phyloP scores from a whole-genome alignment of 2,797 vertebrate species.

The Martes flavigula region DNA sequence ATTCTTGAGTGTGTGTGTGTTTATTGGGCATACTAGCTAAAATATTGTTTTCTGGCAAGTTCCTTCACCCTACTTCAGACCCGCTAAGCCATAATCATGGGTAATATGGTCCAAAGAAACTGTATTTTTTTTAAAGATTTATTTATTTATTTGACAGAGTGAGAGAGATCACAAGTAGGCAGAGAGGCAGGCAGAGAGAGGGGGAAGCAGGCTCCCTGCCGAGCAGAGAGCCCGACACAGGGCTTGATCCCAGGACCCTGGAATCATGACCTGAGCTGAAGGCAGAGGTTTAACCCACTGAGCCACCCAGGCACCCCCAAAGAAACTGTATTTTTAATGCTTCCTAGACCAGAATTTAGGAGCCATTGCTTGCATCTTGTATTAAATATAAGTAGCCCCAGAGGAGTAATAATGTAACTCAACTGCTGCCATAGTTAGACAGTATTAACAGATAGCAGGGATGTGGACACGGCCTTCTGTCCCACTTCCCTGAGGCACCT shows the following conservation, averaged over 20 bases:
- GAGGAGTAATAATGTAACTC: slow-evolving; percentile 20
- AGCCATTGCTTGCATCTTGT: not conserved
- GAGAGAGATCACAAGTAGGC: too few relatives aligned
- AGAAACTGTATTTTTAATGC: slow-evolving; percentile 24
- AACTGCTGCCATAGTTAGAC: not conserved
- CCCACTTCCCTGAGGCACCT: not conserved
- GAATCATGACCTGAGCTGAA: too few relatives aligned
- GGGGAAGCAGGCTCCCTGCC: too few relatives aligned
- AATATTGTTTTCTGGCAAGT: slow-evolving; percentile 18
- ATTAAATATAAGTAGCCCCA: slow-evolving; percentile 43
- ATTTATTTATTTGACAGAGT: too few relatives aligned
- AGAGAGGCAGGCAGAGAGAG: too few relatives aligned
- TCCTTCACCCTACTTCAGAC: not conserved
- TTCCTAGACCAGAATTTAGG: not conserved
- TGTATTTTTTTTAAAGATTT: not conserved
- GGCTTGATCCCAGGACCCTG: too few relatives aligned
- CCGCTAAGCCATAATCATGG: not conserved
- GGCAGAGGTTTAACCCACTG: too few relatives aligned
- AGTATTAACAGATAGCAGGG: not conserved
- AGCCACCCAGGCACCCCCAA: too few relatives aligned
- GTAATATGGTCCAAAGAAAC: not conserved
- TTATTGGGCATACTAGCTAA: slow-evolving; percentile 19
- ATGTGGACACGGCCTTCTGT: not conserved
- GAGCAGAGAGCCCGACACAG: too few relatives aligned
- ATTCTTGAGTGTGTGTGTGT: not conserved